These are phyloP conservation scores for Berghia stephanieae DNA, from an alignment of 1,140 invertebrate species.

Conservation along the genomic window DNA sequence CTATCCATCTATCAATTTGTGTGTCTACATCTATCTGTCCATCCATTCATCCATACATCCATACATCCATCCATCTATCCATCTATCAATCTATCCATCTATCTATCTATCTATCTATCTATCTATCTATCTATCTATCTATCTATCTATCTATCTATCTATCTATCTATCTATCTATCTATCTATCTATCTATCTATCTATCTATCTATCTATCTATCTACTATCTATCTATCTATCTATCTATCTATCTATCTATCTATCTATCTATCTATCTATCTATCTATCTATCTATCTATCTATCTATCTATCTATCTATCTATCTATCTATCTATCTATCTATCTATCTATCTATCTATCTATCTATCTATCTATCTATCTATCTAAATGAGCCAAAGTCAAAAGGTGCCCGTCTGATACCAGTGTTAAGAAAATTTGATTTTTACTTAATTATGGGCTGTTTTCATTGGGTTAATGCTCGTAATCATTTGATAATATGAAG, in stretches of 20 bases:
- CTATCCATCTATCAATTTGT: too few species aligned
- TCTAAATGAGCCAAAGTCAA: background rate
- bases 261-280: background rate
- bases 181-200: background rate
- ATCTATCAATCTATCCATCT: background rate
- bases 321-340: background rate
- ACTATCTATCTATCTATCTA: background rate
- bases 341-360: background rate
- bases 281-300: background rate
- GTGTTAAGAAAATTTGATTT: background rate
- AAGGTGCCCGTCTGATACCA: background rate
- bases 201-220: background rate
- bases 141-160: background rate
- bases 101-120: background rate
- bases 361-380: conserved; percentile 14
- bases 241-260: background rate
- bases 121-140: background rate
- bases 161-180: conserved; percentile 10
- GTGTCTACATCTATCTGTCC: too few species aligned
- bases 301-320: background rate
- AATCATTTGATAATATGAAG: background rate
- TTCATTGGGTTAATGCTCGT: background rate
- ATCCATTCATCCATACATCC: background rate
- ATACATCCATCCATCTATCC: background rate
- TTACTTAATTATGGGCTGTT: background rate